phyloP scores from a whole-genome alignment of 2,113 vertebrate species.

The Sclerurus mexicanus region DNA sequence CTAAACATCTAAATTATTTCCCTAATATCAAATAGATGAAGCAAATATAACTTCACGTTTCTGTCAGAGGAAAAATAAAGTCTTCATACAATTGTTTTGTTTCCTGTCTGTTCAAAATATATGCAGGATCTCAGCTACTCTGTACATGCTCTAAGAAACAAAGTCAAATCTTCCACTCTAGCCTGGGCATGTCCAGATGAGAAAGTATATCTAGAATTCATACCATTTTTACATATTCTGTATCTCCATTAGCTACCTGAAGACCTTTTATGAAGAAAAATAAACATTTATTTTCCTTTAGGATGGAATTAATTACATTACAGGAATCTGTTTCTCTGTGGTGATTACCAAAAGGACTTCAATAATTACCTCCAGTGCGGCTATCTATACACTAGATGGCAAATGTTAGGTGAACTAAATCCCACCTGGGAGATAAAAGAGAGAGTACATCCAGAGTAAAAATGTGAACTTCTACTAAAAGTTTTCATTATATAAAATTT shows the following conservation, averaged over 20 bases:
- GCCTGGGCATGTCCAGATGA: background rate
- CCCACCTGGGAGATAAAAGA: background rate
- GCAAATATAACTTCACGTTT: background rate
- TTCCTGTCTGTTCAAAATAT: background rate
- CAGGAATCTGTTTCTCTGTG: background rate
- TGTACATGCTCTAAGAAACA: background rate
- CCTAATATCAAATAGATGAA: background rate
- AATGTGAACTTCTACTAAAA: background rate
- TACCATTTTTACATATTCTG: background rate
- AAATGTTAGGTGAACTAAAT: background rate
- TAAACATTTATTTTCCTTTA: background rate
- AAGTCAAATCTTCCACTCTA: background rate
- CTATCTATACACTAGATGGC: background rate
- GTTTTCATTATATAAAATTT: background rate
- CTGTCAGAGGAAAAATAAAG: background rate
- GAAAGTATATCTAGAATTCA: background rate
- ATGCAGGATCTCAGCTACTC: background rate
- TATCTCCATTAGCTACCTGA: background rate
- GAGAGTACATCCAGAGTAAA: background rate
- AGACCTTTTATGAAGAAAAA: background rate
- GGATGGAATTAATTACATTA: background rate
- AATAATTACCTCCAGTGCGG: background rate
- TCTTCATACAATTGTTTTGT: background rate
- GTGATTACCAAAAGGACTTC: background rate
- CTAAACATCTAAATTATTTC: background rate